Percentiles rank a stretch among this genome's conserved stretches.
Conservation (phyloP, 2,113 vertebrate genomes). For the Salvator merianae region DNA sequence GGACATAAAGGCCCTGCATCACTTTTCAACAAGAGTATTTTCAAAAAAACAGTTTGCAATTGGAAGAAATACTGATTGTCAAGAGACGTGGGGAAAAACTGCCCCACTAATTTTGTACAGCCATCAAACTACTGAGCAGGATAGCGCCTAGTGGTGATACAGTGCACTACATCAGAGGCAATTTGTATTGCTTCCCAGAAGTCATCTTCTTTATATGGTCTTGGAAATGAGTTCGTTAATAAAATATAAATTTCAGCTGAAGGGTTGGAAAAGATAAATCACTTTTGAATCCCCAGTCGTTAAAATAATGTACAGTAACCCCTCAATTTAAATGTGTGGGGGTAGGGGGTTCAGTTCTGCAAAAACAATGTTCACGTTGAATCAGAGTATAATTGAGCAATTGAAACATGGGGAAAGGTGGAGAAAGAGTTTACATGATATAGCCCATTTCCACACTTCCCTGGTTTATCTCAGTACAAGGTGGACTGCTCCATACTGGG, state of each 20-base stretch:
- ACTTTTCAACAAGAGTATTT: neutral
- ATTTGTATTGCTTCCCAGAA: neutral
- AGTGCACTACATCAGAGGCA: neutral
- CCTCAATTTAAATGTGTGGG: too few relatives aligned
- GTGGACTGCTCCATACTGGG: too few relatives aligned
- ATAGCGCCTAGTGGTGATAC: neutral
- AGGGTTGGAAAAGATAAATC: neutral
- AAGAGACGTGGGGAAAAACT: too few relatives aligned
- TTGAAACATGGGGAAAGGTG: too few relatives aligned
- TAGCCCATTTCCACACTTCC: too few relatives aligned
- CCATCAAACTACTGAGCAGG: too few relatives aligned
- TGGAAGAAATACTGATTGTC: neutral
- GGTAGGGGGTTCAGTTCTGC: too few relatives aligned
- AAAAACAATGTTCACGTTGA: too few relatives aligned
- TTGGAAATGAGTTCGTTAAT: neutral
- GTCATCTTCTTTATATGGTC: too few relatives aligned
- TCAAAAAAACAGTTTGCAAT: neutral
- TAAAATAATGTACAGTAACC: neutral
- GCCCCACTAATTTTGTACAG: neutral
- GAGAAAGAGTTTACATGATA: too few relatives aligned
- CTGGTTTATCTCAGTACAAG: too few relatives aligned
- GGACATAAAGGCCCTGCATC: neutral
- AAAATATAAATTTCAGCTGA: neutral
- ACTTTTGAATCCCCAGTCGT: neutral
- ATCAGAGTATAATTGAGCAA: too few relatives aligned